phyloP scores from a whole-genome alignment of 2,797 vertebrate genomes.

The Gephyroberyx darwinii region DNA sequence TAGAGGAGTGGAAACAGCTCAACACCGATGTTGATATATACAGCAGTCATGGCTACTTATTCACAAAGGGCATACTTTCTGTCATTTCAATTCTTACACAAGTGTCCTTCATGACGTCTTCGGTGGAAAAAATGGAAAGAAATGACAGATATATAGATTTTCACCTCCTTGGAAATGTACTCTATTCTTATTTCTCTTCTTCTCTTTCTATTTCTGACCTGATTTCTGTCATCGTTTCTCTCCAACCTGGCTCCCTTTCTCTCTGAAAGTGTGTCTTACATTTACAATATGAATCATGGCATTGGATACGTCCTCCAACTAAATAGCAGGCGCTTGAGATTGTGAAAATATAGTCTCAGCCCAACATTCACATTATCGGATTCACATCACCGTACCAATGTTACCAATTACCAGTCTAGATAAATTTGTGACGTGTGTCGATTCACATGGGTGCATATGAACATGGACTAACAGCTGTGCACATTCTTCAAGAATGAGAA shows the following conservation, averaged over 20 bases:
- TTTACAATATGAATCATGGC: neutral
- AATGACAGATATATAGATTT: neutral
- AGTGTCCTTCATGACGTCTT: neutral
- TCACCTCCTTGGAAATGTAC: neutral
- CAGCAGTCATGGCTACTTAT: conserved; percentile 11
- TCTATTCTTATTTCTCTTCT: neutral
- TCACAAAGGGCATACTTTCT: neutral
- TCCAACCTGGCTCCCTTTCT: neutral
- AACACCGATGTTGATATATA: conserved; percentile 14
- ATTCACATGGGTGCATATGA: neutral
- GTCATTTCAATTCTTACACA: neutral
- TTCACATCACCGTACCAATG: conserved; percentile 9
- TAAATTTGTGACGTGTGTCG: neutral
- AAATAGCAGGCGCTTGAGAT: neutral
- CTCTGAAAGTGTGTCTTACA: neutral
- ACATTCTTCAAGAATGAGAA: neutral
- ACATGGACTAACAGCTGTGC: neutral
- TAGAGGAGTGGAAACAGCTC: conserved; percentile 21
- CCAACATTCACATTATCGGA: conserved; percentile 34
- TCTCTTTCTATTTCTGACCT: neutral
- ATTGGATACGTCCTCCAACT: conserved; percentile 28
- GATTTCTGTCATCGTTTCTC: conserved; percentile 20
- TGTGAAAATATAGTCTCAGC: conserved; percentile 17
- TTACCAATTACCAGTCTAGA: neutral
- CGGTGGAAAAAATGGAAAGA: neutral